phyloP scores from a whole-genome alignment of 1,140 invertebrate genomes.

The Aphis gossypii region DNA sequence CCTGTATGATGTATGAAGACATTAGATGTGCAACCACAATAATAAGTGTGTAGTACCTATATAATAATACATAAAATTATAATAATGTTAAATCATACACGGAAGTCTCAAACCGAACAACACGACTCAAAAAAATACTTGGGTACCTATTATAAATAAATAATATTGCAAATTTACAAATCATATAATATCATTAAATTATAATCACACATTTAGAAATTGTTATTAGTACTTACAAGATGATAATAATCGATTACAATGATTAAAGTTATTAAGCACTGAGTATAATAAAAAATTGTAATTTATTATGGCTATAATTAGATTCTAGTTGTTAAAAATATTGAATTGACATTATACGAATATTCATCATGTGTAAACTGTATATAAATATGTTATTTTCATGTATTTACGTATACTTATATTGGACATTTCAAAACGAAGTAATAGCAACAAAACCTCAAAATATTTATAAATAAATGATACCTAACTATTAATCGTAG shows the following conservation, averaged over 20 bases:
- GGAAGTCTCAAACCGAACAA: background rate
- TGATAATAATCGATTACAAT: background rate
- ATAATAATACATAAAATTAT: background rate
- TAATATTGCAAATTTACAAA: background rate
- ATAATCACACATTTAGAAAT: background rate
- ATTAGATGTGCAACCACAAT: background rate
- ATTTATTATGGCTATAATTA: background rate
- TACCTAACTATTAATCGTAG: background rate
- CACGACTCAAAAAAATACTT: background rate
- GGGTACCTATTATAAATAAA: background rate
- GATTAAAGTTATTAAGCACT: background rate
- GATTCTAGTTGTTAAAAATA: background rate
- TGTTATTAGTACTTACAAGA: background rate
- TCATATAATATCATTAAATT: background rate
- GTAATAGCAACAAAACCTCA: background rate
- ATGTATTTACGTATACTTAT: background rate
- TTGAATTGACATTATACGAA: background rate
- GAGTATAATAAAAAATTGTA: background rate
- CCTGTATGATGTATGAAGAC: background rate
- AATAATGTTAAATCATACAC: constrained; percentile 17
- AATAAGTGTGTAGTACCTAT: background rate
- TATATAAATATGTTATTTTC: background rate
- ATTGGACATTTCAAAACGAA: background rate
- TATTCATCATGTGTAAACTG: background rate
- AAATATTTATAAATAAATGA: background rate